These are phyloP conservation scores for Enteromius paludinosus DNA, from an alignment of 2,797 vertebrate species.

Conservation along the genomic window DNA sequence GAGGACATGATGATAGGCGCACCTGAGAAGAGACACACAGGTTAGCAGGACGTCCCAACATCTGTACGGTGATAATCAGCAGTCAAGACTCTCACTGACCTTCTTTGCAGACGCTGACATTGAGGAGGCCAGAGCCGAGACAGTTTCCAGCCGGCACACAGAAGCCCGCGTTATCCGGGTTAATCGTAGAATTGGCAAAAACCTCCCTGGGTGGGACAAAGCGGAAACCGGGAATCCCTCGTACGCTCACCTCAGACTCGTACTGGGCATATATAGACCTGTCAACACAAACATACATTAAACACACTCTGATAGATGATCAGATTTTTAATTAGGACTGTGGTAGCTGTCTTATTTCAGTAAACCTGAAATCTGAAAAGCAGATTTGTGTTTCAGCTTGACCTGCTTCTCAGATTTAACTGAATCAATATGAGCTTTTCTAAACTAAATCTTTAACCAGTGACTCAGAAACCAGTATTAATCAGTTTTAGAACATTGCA, in stretches of 20 bases:
- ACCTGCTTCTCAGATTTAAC: background rate
- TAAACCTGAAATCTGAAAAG: conserved; percentile 1
- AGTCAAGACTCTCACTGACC: conserved; percentile 71
- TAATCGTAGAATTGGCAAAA: conserved; percentile 84
- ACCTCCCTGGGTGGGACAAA: conserved; percentile 84
- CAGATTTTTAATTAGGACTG: background rate
- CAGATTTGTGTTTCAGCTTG: background rate
- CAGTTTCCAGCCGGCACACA: conserved; percentile 89
- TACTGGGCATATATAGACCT: conserved; percentile 90
- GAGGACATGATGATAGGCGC: conserved; percentile 93
- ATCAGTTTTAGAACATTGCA: background rate
- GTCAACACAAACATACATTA: conserved; percentile 22
- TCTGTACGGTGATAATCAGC: background rate
- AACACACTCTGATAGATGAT: background rate
- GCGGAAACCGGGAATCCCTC: conserved; percentile 84
- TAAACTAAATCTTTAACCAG: background rate
- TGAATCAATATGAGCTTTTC: background rate
- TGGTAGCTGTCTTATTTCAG: background rate
- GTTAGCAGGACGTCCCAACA: background rate
- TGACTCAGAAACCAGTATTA: background rate
- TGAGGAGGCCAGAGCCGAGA: conserved; percentile 87
- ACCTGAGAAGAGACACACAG: conserved; percentile 71
- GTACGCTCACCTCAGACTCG: conserved; percentile 81
- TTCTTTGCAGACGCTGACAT: conserved; percentile 88
- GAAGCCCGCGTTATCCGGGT: conserved; percentile 91